phyloP scores from a whole-genome alignment of 2,888 invertebrate genomes.

The Noctua fimbriata region DNA sequence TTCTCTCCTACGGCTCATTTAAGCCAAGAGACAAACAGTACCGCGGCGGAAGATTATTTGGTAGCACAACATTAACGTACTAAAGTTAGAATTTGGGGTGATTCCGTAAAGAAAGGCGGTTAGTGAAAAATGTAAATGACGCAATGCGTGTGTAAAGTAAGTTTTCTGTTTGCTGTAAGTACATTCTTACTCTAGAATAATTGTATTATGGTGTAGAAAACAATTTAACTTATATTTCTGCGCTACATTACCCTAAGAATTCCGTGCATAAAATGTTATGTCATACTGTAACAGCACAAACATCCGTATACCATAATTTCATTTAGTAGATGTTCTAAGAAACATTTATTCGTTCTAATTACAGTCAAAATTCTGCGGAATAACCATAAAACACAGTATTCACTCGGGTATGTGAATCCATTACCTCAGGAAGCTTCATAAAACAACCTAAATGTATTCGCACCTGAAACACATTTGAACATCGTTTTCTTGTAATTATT shows the following conservation, averaged over 20 bases:
- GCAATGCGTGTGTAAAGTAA: background rate
- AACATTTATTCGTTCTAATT: constrained; percentile 57
- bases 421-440: constrained; percentile 64
- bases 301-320: constrained; percentile 32
- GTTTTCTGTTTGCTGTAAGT: background rate
- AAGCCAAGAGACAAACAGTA: constrained; percentile 70
- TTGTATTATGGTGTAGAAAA: background rate
- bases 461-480: constrained; percentile 70
- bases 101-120: constrained; percentile 17
- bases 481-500: constrained; percentile 70
- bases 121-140: constrained; percentile 2
- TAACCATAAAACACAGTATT: constrained; percentile 51
- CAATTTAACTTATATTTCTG: constrained; percentile 9
- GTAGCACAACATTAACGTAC: constrained; percentile 52
- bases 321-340: constrained; percentile 47
- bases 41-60: constrained; percentile 62
- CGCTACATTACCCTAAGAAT: constrained; percentile 11
- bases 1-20: constrained; percentile 76
- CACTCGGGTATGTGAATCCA: constrained; percentile 58
- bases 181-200: background rate
- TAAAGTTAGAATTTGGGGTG: constrained; percentile 39
- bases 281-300: constrained; percentile 19
- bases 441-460: constrained; percentile 70
- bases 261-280: constrained; percentile 23
- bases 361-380: constrained; percentile 55